phyloP scores from a whole-genome alignment of 2,888 invertebrate genomes.

The Tetragnatha montana region DNA sequence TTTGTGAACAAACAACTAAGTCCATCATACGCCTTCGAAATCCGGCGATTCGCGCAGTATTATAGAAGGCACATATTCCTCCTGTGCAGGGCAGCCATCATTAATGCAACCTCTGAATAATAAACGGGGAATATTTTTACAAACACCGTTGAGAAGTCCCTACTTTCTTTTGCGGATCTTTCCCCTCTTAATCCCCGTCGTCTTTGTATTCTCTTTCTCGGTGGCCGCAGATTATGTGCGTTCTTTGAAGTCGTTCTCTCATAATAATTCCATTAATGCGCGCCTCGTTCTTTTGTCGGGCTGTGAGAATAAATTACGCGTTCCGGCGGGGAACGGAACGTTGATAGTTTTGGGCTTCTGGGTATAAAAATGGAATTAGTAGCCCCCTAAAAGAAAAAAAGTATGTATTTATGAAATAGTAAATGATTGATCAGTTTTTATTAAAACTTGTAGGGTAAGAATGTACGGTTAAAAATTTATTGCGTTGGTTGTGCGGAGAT shows the following conservation, averaged over 20 bases:
- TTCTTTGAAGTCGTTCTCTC: neutral
- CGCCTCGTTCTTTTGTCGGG: constrained; percentile 4
- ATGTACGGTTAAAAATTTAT: too few relatives aligned
- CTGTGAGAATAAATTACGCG: neutral
- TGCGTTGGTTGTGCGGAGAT: too few relatives aligned
- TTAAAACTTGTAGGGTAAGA: too few relatives aligned
- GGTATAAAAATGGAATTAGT: too few relatives aligned
- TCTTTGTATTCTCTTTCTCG: neutral
- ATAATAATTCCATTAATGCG: constrained; percentile 26
- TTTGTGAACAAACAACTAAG: too few relatives aligned
- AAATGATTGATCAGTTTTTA: too few relatives aligned
- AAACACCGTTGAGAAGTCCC: neutral
- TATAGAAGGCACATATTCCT: neutral
- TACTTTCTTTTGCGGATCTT: too few relatives aligned
- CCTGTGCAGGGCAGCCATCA: neutral
- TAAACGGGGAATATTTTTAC: neutral
- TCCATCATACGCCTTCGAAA: neutral
- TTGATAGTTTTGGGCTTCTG: too few relatives aligned
- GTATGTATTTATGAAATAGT: too few relatives aligned
- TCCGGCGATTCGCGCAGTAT: neutral
- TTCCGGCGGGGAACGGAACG: too few relatives aligned
- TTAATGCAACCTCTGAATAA: neutral
- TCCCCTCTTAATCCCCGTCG: too few relatives aligned
- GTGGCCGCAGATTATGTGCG: neutral
- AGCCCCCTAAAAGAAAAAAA: too few relatives aligned